A percentile compares a stretch with the other conserved stretches of the same genome.
Evolutionary conservation across 2,113 vertebrate species (phyloP).

Genomic region (Hypocryptadius cinnamomeus): DNA sequence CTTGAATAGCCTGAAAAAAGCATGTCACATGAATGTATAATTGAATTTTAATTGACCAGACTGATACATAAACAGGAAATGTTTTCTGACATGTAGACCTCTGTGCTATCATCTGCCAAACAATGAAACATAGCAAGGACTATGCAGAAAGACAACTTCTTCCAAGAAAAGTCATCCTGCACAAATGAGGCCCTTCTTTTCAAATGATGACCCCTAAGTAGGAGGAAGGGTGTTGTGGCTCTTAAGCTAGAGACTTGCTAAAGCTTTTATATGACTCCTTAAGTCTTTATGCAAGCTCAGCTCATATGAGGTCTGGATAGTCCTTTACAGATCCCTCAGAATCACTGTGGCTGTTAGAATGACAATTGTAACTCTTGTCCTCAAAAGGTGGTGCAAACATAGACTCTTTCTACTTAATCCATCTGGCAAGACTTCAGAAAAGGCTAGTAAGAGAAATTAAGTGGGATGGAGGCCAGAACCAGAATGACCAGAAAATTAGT

Average conservation of each 20-base stretch:
- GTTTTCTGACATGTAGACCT: not conserved
- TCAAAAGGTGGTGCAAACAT: not conserved
- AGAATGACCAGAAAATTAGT: not conserved
- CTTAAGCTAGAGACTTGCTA: not conserved
- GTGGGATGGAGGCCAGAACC: not conserved
- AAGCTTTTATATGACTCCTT: not conserved
- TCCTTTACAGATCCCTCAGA: not conserved
- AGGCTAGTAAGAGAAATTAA: not conserved
- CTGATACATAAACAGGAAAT: slow-evolving; percentile 29
- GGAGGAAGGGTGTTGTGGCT: not conserved
- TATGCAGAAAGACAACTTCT: not conserved
- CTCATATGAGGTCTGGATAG: not conserved
- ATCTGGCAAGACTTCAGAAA: not conserved
- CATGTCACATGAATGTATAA: not conserved
- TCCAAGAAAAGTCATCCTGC: not conserved
- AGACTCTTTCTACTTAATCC: not conserved
- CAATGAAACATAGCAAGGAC: not conserved
- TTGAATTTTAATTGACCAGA: not conserved
- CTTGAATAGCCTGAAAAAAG: not conserved
- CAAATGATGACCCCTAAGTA: not conserved
- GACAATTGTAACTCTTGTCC: not conserved
- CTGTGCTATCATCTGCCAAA: slow-evolving; percentile 9
- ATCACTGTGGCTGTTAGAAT: not conserved
- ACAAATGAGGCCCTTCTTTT: not conserved
- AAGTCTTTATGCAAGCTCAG: not conserved